A percentile compares a stretch with the other conserved stretches of the same genome.
phyloP scores from a whole-genome alignment of 2,113 vertebrate species.

The Spizaetus ornatus region DNA sequence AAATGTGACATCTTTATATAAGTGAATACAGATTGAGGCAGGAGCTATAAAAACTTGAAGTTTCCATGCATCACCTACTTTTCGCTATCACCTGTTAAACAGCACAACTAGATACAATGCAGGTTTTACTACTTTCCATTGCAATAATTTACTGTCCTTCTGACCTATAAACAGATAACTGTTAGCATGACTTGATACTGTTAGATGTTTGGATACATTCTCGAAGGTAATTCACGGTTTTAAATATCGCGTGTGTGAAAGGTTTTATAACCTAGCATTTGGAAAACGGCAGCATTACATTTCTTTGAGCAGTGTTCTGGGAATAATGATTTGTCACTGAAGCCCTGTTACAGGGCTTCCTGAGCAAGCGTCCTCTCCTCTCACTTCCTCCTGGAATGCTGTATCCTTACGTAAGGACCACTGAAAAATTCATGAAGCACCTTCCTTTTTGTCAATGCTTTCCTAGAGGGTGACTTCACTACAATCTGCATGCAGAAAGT shows the following conservation, averaged over 20 bases:
- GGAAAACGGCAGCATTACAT: conserved; percentile 44
- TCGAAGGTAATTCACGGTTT: conserved; percentile 30
- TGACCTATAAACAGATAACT: conserved; percentile 64
- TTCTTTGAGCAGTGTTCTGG: conserved; percentile 47
- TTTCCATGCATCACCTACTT: conserved; percentile 50
- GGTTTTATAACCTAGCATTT: conserved; percentile 63
- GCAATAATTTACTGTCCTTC: conserved; percentile 64
- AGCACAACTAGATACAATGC: conserved; percentile 39
- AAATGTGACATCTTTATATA: conserved; percentile 69
- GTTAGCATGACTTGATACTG: conserved; percentile 40
- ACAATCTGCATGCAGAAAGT: neutral
- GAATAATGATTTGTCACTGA: conserved; percentile 39
- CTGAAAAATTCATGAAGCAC: neutral
- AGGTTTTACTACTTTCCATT: conserved; percentile 50
- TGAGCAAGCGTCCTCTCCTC: neutral
- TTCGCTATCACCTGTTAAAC: conserved; percentile 54
- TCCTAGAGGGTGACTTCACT: neutral
- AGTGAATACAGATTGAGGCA: conserved; percentile 53
- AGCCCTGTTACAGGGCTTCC: neutral
- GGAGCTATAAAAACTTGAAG: conserved; percentile 54
- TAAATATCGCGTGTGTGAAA: conserved; percentile 61
- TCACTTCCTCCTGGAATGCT: neutral
- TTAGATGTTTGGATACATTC: conserved; percentile 45
- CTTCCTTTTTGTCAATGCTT: neutral
- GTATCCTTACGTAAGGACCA: neutral